Base-by-base conservation (phyloP, 2,113 vertebrate species). In the Podocnemis expansa region DNA sequence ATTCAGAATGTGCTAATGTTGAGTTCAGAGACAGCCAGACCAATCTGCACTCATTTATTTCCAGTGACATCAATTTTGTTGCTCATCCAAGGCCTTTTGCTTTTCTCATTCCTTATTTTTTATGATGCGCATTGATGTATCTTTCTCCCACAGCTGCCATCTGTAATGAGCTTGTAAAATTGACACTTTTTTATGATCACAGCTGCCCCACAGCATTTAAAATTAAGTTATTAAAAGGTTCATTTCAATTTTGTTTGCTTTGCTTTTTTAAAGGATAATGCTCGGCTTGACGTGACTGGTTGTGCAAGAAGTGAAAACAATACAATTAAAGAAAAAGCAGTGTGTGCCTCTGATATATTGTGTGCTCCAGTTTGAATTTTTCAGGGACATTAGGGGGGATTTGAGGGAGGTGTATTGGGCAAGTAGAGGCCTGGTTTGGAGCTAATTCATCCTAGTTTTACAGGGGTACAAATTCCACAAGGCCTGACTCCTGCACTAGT, bases 281-380 rank as follows among this genome's bases (percentile, higher is more conserved):
- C 25, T 93, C 60, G 78, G 95, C 87, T 90, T 87, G 91, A 70
- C 5, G 55, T 79, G 27, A 25, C 34, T 78, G 95, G 41, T 43
- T 96, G 93, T 95, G 88, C 54, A 24, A 91, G 47, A 78, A 89
- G 73, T 79, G 78, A 89, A 82, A 90, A 17, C n/a, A 67, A 73
- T 11, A 11, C 88, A 97, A 96, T 96, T 97, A 97, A 97, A 89
- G 49, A 47, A 81, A 93, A 97, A 94, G 84, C 78, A 82, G 89
- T 80, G 87, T 84, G 80, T 75, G 78, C 67, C 87, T 89, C 78
- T 94, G 87, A 92, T 67, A 67, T 43, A 70, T 29, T 45, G 31
- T 17, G 2, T 34, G 79, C 82, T 78, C 56, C 34, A 25, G 54
- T 92, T 49, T 93, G 76, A 80, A 70, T 89, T 91, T 51, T 60